Base-by-base conservation (phyloP, 2,113 vertebrate genomes). In the Acanthochromis polyacanthus region DNA sequence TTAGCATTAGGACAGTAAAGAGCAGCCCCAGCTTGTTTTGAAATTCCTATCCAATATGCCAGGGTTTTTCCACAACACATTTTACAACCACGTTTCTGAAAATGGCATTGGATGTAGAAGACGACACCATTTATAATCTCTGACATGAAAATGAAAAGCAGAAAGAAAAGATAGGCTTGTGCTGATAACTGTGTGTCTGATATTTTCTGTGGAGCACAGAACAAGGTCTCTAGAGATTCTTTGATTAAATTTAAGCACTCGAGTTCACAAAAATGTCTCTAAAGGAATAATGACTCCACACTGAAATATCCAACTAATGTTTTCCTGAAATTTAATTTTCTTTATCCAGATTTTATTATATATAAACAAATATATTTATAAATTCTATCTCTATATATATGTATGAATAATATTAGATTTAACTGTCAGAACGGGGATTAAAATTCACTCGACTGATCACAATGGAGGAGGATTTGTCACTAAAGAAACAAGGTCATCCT, bases 121-220 rank as follows among this genome's bases (percentile, higher is more conserved):
- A 68, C 46, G 48, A 71, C 46, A 58, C 38, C 65, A 71, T 51
- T 25, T 38, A 64, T 89, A 83, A 90, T 86, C 57, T 73, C 62
- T 8, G 53, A 69, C 28, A 60, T 25, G 53, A 80, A 55, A 62
- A 70, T 71, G 32, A 70, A 75, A 79, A 22, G 14, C n/a, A 48
- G 53, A 12, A 22, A 14, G 40, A 12, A 11, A 58, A 56, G 17
- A 66, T 30, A 59, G 23, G 55, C 62, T 68, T 69, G 45, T 22
- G 40, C 53, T 43, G 40, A 43, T 15, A 43, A 28, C 19, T 17
- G 15, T 1, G 32, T 48, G 32, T 52, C 40, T 48, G 28, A 15
- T 28, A 8, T 6, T 60, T n/a, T 56, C 52, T 45, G 48, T 53
- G 61, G 50, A 62, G 12, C 40, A 59, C 19, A n/a, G 45, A 36